A percentile compares a stretch with the other conserved stretches of the same genome.
These are phyloP conservation scores for Cybosia mesomella DNA, from an alignment of 2,888 invertebrate species.

Conservation along the genomic window DNA sequence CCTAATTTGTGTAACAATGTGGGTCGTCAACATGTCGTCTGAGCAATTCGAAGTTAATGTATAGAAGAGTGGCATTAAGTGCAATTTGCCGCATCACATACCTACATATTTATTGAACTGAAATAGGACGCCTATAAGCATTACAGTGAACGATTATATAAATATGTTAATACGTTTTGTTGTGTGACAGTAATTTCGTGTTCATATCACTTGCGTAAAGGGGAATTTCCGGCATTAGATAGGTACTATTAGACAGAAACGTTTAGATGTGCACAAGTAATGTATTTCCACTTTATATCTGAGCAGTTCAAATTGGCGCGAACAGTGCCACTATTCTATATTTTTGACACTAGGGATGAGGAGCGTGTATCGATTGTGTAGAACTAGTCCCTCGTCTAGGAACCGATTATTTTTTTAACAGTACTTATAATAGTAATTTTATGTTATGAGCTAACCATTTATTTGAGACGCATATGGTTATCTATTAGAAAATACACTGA, in stretches of 20 bases:
- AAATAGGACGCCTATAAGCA: conserved; percentile 15
- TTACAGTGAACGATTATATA: not conserved
- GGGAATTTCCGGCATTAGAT: not conserved
- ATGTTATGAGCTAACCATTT: not conserved
- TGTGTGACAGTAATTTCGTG: conserved; percentile 7
- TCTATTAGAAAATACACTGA: not conserved
- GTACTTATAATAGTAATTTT: too few relatives aligned
- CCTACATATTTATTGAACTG: conserved; percentile 31
- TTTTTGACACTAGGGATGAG: too few relatives aligned
- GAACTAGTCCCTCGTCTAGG: too few relatives aligned
- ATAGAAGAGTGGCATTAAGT: conserved; percentile 40
- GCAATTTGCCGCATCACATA: conserved; percentile 45
- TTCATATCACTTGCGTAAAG: not conserved
- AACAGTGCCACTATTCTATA: too few relatives aligned
- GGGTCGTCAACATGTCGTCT: conserved; percentile 62
- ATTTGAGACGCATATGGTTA: not conserved
- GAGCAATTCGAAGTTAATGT: conserved; percentile 40
- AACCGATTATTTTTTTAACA: too few relatives aligned
- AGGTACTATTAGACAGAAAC: too few relatives aligned
- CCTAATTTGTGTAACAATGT: conserved; percentile 67
- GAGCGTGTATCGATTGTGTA: too few relatives aligned
- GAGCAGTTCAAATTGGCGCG: too few relatives aligned
- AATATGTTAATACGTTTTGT: not conserved
- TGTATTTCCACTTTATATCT: too few relatives aligned
- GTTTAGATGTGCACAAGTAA: too few relatives aligned